phyloP scores from a whole-genome alignment of 2,888 invertebrate species.

The Cetonia aurata region DNA sequence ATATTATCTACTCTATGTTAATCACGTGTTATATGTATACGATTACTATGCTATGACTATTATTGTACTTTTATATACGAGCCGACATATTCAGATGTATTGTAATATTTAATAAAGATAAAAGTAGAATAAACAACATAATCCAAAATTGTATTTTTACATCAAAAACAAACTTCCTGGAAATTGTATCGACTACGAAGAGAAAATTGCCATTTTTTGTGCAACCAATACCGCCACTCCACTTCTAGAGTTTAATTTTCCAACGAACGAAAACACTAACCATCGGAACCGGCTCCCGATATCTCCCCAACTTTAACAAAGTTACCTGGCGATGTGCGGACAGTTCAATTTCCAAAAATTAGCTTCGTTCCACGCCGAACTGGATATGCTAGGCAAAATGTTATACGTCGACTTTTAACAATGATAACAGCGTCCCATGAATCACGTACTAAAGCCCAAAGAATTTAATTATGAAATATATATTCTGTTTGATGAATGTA shows the following conservation, averaged over 20 bases:
- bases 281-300: not conserved
- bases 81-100: too few species aligned
- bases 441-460: not conserved
- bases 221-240: too few species aligned
- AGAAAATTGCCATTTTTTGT: too few species aligned
- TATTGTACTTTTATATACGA: too few species aligned
- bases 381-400: slow-evolving; percentile 16
- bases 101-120: too few species aligned
- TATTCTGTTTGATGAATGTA: slow-evolving; percentile 15
- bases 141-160: too few species aligned
- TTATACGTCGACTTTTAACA: slow-evolving; percentile 1
- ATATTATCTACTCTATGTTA: too few species aligned
- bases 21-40: too few species aligned
- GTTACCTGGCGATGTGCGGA: not conserved
- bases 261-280: not conserved
- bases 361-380: slow-evolving; percentile 10
- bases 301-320: slow-evolving; percentile 15
- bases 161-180: too few species aligned
- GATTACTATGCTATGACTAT: too few species aligned
- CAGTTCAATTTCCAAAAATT: slow-evolving; percentile 24
- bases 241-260: slow-evolving; percentile 19
- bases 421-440: slow-evolving; percentile 16
- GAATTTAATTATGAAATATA: slow-evolving; percentile 23
- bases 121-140: too few species aligned
- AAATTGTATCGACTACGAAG: not conserved